Base-by-base conservation (phyloP, 2,797 vertebrate species). In the Clarias fuscus region DNA sequence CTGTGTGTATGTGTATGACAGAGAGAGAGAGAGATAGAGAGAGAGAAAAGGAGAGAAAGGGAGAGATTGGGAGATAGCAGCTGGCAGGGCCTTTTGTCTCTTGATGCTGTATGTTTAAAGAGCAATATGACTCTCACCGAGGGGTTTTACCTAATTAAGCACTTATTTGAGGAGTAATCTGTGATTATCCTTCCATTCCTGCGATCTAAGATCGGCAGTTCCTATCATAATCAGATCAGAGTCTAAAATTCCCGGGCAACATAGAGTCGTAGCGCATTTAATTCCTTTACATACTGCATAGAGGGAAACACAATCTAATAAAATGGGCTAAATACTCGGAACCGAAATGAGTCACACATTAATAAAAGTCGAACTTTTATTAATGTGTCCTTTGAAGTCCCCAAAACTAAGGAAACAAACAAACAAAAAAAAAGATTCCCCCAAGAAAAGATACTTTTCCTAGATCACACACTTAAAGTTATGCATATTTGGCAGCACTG, bases 131-230 rank as follows among this genome's bases (percentile, higher is more conserved):
- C 56, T 85, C 81, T 70, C 70, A 67, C 88, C 64, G 59, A 18
- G 48, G 79, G 89, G 84, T 64, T 90, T 90, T 85, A 89, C 82
- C 82, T 82, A 91, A 89, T 90, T 90, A 90, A 88, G 75, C 86
- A 62, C 61, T 87, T 72, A 84, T 87, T 90, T 88, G 86, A 86
- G 84, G 86, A 91, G 89, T 85, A 90, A 88, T 90, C 85, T 84
- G 43, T 84, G 88, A 89, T 91, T 86, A 85, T 82, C 85, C 78
- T 72, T 33, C 77, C 65, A 77, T 88, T 90, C 87, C 89, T 89
- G 88, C 79, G 82, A 77, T 70, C 83, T 85, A 65, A 90, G 83
- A 88, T 86, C 90, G 85, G 83, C 48, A 15, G 78, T 30, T 37
- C 30, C 85, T 83, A 59, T 84, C 53, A 71, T 8, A 62, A 70